These are phyloP conservation scores for Drosophila lini DNA, from an alignment of 1,140 invertebrate species.

Conservation along the genomic window DNA sequence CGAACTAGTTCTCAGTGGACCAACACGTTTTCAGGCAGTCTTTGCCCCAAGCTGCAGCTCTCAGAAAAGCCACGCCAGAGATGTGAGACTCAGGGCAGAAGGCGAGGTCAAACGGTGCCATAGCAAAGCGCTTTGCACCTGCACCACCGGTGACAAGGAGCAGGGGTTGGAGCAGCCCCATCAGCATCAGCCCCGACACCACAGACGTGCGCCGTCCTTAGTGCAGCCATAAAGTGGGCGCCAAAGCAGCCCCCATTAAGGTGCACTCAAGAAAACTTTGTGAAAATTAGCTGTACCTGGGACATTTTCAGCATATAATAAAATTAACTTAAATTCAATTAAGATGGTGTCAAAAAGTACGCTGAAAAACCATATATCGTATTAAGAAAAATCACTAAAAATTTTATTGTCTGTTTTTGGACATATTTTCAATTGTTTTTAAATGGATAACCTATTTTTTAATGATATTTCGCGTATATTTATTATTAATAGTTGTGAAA, in stretches of 20 bases:
- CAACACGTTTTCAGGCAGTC: constrained; percentile 37
- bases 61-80: constrained; percentile 15
- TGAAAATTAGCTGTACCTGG: neutral
- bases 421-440: too few relatives aligned
- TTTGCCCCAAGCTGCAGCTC: constrained; percentile 9
- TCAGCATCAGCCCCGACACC: constrained; percentile 13
- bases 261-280: constrained; percentile 13
- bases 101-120: constrained; percentile 48
- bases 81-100: constrained; percentile 9
- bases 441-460: too few relatives aligned
- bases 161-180: constrained; percentile 18
- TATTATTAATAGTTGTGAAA: too few relatives aligned
- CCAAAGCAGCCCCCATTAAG: constrained; percentile 37
- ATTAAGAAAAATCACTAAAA: neutral
- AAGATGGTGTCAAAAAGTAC: neutral
- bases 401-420: neutral
- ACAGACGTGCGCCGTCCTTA: constrained; percentile 31
- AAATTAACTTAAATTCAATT: neutral
- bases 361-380: neutral
- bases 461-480: too few relatives aligned
- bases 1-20: constrained; percentile 39
- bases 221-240: constrained; percentile 53
- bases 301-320: neutral
- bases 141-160: constrained; percentile 16
- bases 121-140: constrained; percentile 49